phyloP scores from a whole-genome alignment of 2,113 vertebrate species.

The Erythrolamprus reginae region DNA sequence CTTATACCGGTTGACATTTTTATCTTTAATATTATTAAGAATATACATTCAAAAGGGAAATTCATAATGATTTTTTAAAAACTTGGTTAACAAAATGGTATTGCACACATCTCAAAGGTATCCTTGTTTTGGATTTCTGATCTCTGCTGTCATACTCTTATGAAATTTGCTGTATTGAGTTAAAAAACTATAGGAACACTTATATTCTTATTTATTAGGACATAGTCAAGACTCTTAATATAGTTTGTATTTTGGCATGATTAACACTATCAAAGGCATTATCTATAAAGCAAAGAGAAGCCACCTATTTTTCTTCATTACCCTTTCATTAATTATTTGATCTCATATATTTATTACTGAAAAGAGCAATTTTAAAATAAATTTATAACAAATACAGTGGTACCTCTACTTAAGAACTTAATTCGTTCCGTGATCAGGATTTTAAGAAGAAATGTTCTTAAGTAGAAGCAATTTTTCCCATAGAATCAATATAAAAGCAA shows the following conservation, averaged over 20 bases:
- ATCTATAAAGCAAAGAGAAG: background rate
- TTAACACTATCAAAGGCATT: background rate
- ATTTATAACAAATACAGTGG: background rate
- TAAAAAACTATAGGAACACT: background rate
- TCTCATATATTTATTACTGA: background rate
- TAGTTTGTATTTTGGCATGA: background rate
- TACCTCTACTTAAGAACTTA: no score
- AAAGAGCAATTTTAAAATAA: background rate
- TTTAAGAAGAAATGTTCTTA: no score
- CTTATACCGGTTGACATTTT: background rate
- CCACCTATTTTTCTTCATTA: background rate
- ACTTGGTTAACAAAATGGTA: background rate
- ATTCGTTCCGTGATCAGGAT: no score
- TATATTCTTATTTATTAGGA: background rate
- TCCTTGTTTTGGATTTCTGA: background rate
- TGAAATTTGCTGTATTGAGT: background rate
- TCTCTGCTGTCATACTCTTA: background rate
- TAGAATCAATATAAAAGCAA: no score
- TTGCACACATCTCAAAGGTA: background rate
- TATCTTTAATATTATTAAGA: background rate
- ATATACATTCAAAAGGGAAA: background rate
- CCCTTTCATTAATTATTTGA: background rate
- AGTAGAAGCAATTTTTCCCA: no score
- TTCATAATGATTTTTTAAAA: background rate
- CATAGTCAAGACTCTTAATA: background rate